phyloP scores from a whole-genome alignment of 2,113 vertebrate species.

The Scopus umbretta region DNA sequence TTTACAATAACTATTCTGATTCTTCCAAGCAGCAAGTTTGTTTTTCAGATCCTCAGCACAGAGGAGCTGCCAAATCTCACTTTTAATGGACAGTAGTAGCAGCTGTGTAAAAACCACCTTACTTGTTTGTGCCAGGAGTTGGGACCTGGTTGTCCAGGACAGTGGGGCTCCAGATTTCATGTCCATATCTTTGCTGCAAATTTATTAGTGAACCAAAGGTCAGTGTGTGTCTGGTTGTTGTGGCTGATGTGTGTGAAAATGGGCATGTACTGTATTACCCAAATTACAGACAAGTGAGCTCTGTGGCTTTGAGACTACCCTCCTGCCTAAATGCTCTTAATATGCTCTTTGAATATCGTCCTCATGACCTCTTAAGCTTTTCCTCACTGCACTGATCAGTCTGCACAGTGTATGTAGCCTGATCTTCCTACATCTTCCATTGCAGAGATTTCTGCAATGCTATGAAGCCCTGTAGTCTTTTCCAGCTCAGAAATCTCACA shows the following conservation, averaged over 20 bases:
- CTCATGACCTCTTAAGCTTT: neutral
- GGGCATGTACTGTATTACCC: neutral
- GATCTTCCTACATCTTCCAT: neutral
- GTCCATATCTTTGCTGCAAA: neutral
- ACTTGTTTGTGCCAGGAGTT: neutral
- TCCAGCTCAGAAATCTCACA: neutral
- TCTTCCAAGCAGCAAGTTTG: neutral
- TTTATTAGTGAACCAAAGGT: neutral
- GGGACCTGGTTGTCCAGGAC: too few species aligned
- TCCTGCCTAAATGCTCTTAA: neutral
- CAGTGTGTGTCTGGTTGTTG: neutral
- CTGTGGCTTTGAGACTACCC: neutral
- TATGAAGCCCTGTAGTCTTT: neutral
- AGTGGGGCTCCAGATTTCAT: neutral
- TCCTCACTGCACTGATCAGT: neutral
- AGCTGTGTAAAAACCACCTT: neutral
- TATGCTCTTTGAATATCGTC: too few species aligned
- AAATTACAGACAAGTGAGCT: neutral
- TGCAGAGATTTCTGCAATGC: neutral
- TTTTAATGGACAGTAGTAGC: neutral
- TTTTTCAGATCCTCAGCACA: neutral
- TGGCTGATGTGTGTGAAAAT: neutral
- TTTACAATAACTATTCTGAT: neutral
- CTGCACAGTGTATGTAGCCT: too few species aligned
- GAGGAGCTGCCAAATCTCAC: neutral